Evolutionary conservation across 1,140 invertebrate genomes (phyloP), one percentile per base, ranked within the genome.

Genomic region (Dolichoris vasculosae): DNA sequence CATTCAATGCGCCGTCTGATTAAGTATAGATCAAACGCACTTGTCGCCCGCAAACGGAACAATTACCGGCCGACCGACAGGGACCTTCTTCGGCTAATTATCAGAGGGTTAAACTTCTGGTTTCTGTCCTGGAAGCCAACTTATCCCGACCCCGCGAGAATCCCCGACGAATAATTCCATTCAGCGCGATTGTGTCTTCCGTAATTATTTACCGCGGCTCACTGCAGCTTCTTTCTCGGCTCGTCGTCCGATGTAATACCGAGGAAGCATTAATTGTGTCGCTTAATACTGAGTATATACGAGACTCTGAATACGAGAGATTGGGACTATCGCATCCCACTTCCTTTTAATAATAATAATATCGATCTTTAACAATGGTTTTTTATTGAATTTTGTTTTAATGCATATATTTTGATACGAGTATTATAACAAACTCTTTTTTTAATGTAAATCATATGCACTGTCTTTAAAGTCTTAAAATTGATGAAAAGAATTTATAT

Each of bases 1-100:
- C 17, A 78, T 78, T 78, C 48, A 78, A 69, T 84, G 48, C 32
- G 26, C 4, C n/a, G 23, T n/a, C 67, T 17, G 67, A 84, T 81
- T 73, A 75, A 85, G 73, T 85, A 85, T 75, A 59, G 77, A 81
- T 80, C 84, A 51, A 63, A 75, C 59, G 46, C 75, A 55, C 83
- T 26, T 63, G 13, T 77, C 17, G 76, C 76, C 20, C 63, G 59
- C 26, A 11, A 15, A 80, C 55, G 2, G 32, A 9, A 43, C 77
- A 64, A 67, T 48, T 40, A 2, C 55, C 64, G 4, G 26, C 2
- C 55, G 23, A 6, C 55, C 55, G 23, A 13, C 4, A 26, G 55
- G 4, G 55, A 3, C 55, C 26, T 69, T 67, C 79, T 69, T 23
- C 0, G 40, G 7, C 59, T 81, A 81, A 81, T 67, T 81, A 23